phyloP scores from a whole-genome alignment of 1,140 invertebrate species.

The Calycopis cecrops region DNA sequence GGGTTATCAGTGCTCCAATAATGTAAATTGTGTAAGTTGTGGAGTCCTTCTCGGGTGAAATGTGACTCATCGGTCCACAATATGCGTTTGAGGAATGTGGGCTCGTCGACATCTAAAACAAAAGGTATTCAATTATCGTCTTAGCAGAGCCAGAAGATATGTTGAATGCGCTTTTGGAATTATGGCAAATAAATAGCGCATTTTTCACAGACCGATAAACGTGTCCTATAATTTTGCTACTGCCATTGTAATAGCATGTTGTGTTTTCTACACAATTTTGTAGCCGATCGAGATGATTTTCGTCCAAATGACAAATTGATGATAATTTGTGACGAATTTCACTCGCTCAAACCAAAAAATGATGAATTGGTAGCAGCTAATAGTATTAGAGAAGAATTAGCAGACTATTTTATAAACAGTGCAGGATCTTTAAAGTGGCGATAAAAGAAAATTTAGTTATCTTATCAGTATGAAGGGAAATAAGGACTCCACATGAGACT shows the following conservation, averaged over 20 bases:
- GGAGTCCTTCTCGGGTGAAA: no score
- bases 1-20: no score
- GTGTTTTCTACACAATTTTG: constrained; percentile 30
- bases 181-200: constrained; percentile 33
- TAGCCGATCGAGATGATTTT: constrained; percentile 21
- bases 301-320: constrained; percentile 22
- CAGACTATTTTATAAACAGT: constrained; percentile 28
- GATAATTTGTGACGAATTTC: constrained; percentile 13
- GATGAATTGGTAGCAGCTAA: constrained; percentile 24
- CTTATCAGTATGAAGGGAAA: no score
- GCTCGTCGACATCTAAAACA: constrained; percentile 37
- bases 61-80: no score
- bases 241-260: constrained; percentile 28
- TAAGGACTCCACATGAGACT: no score
- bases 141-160: constrained; percentile 41
- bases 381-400: constrained; percentile 30
- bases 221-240: constrained; percentile 24
- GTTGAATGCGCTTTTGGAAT: constrained; percentile 46
- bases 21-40: no score
- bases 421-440: constrained; percentile 27
- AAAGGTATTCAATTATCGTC: constrained; percentile 63
- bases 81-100: no score
- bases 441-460: constrained; percentile 24
- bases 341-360: constrained; percentile 19
- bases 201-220: constrained; percentile 32